Evolutionary conservation across 2,888 invertebrate genomes (phyloP), one percentile per base, ranked within the genome.

Genomic region (Drosophila villosipedis): DNA sequence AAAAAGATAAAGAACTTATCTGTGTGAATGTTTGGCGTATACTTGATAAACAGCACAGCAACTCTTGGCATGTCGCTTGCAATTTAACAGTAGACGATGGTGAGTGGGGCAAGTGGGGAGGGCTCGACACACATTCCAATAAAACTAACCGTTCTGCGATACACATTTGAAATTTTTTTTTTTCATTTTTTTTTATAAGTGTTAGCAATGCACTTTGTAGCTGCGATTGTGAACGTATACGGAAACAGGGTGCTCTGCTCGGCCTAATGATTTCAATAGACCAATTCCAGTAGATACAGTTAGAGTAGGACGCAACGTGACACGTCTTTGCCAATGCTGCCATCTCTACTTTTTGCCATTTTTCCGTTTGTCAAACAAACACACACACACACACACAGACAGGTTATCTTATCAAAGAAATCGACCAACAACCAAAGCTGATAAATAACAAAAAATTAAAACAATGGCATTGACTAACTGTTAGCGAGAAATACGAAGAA

Each of bases 351-450:
- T 30, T n/a, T 64, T 64, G 35, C 53, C 53, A 73, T 70, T 43
- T 73, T 65, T 65, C 62, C 60, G 33, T 55, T 75, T 14, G 9
- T 35, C 53, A 53, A 43, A 43, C 41, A 43, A 6, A 47, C n/a
- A 33, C 39, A 37, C 62, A 30, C 47, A 50, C 30, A 52, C 22
- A 30, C 47, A 50, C 30, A 52, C 25, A 52, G 33, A 41, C 16
- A 37, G 47, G 62, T 77, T 77, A 84, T 84, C 84, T 84, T 84
- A 84, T 84, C 84, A 77, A 25, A 54, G 37, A 66, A 69, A 82
- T 80, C 76, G 82, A 70, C 55, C 59, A 60, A 67, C 7, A 79
- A 65, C 50, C 62, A 62, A 31, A 72, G 70, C 69, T 76, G 78
- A 84, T 79, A 70, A 78, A 72, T 50, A 68, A 69, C 68, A 31